Evolutionary conservation across 1,140 invertebrate species (phyloP).

Genomic region (Lethrus apterus): DNA sequence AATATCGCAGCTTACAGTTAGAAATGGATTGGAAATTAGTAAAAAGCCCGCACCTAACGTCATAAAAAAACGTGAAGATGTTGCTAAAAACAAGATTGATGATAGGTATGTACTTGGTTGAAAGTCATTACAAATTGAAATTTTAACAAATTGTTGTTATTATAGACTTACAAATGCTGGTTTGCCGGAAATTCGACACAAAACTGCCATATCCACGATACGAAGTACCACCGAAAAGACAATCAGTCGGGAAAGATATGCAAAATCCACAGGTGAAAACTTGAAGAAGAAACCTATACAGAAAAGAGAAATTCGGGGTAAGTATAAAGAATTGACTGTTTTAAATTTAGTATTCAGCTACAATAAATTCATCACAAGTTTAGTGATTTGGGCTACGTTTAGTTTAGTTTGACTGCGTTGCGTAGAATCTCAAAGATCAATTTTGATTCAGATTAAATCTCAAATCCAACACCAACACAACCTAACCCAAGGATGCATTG

Average conservation of each 20-base stretch:
- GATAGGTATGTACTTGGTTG: constrained; percentile 19
- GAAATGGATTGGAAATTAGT: constrained; percentile 31
- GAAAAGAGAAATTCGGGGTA: constrained; percentile 25
- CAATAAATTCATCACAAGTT: background rate
- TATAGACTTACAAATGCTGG: constrained; percentile 9
- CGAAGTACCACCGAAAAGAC: constrained; percentile 38
- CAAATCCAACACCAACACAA: background rate
- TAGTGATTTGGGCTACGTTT: background rate
- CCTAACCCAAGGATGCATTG: no score
- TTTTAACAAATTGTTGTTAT: background rate
- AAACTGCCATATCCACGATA: constrained; percentile 42
- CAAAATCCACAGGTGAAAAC: constrained; percentile 27
- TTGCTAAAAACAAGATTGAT: constrained; percentile 18
- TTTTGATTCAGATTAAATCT: background rate
- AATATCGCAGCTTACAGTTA: constrained; percentile 28
- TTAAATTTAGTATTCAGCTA: background rate
- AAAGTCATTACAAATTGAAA: no score
- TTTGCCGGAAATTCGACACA: constrained; percentile 41
- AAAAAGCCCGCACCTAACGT: constrained; percentile 23
- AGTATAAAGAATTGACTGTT: background rate
- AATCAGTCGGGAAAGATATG: constrained; percentile 25
- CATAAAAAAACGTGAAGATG: constrained; percentile 20
- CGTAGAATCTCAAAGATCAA: background rate
- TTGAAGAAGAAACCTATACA: constrained; percentile 22
- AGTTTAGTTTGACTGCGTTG: background rate